Evolutionary conservation across 2,113 vertebrate species (phyloP).

Genomic region (Urocolius indicus): DNA sequence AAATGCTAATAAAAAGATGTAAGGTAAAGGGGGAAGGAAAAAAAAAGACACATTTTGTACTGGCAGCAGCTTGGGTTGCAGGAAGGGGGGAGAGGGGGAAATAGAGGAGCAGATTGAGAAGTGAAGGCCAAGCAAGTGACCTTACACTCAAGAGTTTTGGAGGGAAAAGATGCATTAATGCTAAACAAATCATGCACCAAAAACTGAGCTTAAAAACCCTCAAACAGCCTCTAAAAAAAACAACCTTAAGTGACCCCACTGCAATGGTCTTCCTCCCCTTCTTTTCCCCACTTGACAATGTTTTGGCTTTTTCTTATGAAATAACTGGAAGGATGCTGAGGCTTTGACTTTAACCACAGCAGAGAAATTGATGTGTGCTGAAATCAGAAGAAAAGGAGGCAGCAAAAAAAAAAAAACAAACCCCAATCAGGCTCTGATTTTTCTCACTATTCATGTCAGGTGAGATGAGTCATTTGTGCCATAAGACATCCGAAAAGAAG

Average conservation of each 20-base stretch:
- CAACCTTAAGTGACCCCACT: background rate
- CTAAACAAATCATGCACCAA: background rate
- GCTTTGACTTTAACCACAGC: background rate
- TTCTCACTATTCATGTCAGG: background rate
- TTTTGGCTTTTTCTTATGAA: background rate
- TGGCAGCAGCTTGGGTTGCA: background rate
- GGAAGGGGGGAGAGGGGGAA: background rate
- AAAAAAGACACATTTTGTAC: background rate
- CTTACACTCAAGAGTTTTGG: background rate
- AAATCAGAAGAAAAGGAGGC: slow-evolving; percentile 22
- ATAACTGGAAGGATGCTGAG: background rate
- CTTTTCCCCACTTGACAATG: background rate
- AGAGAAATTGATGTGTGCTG: background rate
- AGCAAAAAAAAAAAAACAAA: background rate
- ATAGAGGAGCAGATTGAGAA: background rate
- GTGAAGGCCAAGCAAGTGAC: background rate
- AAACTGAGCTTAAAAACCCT: background rate
- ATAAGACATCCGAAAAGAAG: background rate
- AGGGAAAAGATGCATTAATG: background rate
- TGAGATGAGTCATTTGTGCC: slow-evolving; percentile 40
- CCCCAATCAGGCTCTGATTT: background rate
- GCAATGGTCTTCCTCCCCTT: background rate
- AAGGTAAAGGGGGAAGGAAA: background rate
- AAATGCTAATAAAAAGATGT: rapidly evolving
- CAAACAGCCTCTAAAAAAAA: background rate